Percentiles rank a stretch among this genome's conserved stretches.
Conservation (phyloP, 2,113 vertebrate genomes). For the Phodopus roborovskii region DNA sequence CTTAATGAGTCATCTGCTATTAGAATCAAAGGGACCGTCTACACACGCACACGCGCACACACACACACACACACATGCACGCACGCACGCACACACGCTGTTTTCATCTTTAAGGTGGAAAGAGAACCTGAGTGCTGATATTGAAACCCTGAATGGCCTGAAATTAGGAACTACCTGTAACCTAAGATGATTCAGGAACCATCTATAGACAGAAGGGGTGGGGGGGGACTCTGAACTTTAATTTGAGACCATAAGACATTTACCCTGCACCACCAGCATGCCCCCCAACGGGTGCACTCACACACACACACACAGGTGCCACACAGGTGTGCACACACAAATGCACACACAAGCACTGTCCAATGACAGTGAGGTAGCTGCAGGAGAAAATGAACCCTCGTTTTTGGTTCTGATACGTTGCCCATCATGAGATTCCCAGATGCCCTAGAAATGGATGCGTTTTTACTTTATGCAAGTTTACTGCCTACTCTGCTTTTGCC, state of each 20-base stretch:
- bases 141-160: not conserved
- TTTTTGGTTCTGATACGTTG: conserved; percentile 7
- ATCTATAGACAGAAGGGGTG: not conserved
- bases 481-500: conserved; percentile 55
- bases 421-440: conserved; percentile 33
- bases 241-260: not conserved
- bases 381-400: not conserved
- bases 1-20: not conserved
- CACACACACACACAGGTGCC: not conserved
- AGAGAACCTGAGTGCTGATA: not conserved
- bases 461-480: conserved; percentile 21
- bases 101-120: conserved; percentile 13
- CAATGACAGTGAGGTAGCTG: not conserved
- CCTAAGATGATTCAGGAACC: not conserved
- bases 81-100: not conserved
- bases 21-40: not conserved
- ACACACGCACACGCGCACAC: not conserved
- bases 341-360: not conserved
- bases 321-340: not conserved
- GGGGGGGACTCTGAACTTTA: not conserved
- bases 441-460: not conserved
- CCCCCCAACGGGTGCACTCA: not conserved
- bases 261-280: not conserved
- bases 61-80: not conserved
- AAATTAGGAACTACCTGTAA: not conserved